These are phyloP conservation scores for Heliconius eleuchia DNA, from an alignment of 1,140 invertebrate genomes.

Conservation along the genomic window DNA sequence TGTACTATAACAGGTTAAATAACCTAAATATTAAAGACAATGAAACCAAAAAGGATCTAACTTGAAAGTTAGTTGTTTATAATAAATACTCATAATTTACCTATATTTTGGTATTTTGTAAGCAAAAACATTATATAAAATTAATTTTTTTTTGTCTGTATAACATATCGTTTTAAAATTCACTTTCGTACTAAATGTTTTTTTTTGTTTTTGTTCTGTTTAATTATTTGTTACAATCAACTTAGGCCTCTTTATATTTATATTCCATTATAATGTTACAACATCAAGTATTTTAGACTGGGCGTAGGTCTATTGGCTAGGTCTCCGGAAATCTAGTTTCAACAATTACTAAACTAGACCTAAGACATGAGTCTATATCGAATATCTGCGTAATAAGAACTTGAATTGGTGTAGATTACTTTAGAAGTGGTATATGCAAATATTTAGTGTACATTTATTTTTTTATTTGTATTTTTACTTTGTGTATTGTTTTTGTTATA, in stretches of 20 bases:
- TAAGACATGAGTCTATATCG: slow-evolving; percentile 26
- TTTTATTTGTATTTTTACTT: not conserved
- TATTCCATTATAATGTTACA: not conserved
- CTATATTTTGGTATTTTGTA: not conserved
- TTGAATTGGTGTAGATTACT: not conserved
- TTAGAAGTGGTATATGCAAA: slow-evolving; percentile 3
- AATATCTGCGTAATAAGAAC: slow-evolving; percentile 30
- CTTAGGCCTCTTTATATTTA: not conserved
- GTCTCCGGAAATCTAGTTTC: slow-evolving; percentile 25
- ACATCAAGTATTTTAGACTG: not conserved
- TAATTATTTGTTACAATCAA: not conserved
- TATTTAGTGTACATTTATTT: not conserved
- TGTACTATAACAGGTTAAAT: not conserved
- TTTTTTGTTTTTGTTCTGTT: not conserved
- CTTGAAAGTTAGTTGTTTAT: not conserved
- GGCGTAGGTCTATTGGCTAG: slow-evolving; percentile 12
- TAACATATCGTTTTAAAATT: not conserved
- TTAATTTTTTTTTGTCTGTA: not conserved
- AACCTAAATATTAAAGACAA: not conserved
- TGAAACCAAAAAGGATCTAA: not conserved
- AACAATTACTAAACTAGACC: slow-evolving; percentile 34
- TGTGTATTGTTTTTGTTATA: not conserved
- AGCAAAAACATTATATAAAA: too few species aligned
- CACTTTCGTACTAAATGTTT: not conserved
- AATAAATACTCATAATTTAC: not conserved